These are phyloP conservation scores for Fulica atra DNA, from an alignment of 2,113 vertebrate species.

Conservation along the genomic window DNA sequence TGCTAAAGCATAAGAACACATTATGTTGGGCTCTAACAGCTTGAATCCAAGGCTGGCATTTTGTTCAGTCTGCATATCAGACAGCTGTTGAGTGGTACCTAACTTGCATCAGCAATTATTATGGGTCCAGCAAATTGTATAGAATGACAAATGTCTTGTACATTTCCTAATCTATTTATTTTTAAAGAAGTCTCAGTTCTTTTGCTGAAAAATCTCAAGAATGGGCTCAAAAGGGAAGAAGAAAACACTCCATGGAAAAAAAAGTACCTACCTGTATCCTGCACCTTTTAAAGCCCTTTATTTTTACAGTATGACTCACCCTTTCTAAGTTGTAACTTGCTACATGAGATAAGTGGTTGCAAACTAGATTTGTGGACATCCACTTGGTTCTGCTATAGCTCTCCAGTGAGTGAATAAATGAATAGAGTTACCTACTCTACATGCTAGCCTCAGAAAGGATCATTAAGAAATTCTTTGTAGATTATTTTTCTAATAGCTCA, in stretches of 20 bases:
- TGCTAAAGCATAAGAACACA: slow-evolving; percentile 2
- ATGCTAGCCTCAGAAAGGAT: background rate
- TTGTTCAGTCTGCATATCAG: background rate
- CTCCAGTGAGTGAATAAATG: background rate
- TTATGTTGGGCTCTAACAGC: slow-evolving; percentile 1
- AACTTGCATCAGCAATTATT: slow-evolving; percentile 7
- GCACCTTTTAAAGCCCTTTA: background rate
- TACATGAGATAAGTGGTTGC: background rate
- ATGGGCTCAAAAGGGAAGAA: background rate
- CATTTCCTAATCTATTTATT: background rate
- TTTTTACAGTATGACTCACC: background rate
- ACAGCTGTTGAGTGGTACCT: background rate
- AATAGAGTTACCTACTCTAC: background rate
- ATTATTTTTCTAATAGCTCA: background rate
- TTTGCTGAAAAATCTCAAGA: background rate
- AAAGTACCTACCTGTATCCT: background rate
- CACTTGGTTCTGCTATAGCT: background rate
- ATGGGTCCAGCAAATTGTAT: background rate
- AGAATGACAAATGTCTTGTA: background rate
- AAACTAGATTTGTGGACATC: background rate
- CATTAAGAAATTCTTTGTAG: background rate
- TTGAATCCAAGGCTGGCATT: background rate
- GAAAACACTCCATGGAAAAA: background rate
- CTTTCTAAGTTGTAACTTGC: background rate
- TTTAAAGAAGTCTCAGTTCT: background rate